Percentiles rank a stretch among this genome's conserved stretches.
Evolutionary conservation across 2,797 vertebrate genomes (phyloP).

Genomic region (Rhyacichthys aspro): DNA sequence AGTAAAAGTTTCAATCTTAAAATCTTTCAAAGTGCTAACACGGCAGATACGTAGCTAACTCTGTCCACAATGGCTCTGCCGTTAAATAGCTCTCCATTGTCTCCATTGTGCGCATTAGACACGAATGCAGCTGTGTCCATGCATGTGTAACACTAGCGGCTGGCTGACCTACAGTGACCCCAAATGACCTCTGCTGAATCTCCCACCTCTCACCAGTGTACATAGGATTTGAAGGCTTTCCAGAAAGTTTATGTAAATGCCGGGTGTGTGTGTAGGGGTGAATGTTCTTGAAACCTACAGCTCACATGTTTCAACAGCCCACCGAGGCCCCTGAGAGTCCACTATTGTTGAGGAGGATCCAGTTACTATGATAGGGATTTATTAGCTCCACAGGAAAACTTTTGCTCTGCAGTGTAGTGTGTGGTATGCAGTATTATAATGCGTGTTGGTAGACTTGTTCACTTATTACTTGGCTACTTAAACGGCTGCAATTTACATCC

Average conservation of each 20-base stretch:
- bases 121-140: constrained; percentile 28
- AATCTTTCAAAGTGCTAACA: neutral
- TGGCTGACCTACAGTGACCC: constrained; percentile 41
- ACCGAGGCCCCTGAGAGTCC: constrained; percentile 19
- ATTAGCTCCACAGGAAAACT: neutral
- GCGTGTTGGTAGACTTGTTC: constrained; percentile 23
- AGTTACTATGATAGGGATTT: neutral
- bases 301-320: constrained; percentile 40
- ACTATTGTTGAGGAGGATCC: constrained; percentile 17
- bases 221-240: constrained; percentile 52
- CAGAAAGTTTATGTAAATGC: constrained; percentile 31
- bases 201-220: constrained; percentile 21
- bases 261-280: constrained; percentile 23
- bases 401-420: constrained; percentile 16
- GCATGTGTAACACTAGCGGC: constrained; percentile 22
- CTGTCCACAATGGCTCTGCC: constrained; percentile 7
- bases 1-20: constrained; percentile 10
- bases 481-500: constrained; percentile 20
- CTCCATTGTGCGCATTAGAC: constrained; percentile 36
- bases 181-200: constrained; percentile 29
- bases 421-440: neutral
- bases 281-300: constrained; percentile 52
- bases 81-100: constrained; percentile 35
- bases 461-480: constrained; percentile 33
- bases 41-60: neutral